Percentiles rank a stretch among this genome's conserved stretches.
Conservation (phyloP, 2,113 vertebrate genomes). For the Seriola dumerili region DNA sequence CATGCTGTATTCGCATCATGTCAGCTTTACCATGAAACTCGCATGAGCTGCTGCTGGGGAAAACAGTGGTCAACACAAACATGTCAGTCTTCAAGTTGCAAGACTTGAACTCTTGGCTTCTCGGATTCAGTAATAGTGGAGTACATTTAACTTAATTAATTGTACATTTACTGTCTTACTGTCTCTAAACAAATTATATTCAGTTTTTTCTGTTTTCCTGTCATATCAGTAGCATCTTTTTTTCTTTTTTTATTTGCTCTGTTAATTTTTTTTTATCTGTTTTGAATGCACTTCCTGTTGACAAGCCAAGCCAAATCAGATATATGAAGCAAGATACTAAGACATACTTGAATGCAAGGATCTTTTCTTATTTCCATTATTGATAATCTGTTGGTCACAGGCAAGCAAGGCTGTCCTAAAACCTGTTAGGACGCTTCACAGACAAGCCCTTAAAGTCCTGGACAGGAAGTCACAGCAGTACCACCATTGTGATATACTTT, state of each 20-base stretch:
- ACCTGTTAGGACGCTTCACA: too few relatives aligned
- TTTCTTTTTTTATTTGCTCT: not conserved
- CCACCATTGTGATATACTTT: too few relatives aligned
- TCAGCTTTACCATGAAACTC: constrained; percentile 10
- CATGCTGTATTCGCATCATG: constrained; percentile 1
- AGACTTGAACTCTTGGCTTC: not conserved
- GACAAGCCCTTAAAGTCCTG: too few relatives aligned
- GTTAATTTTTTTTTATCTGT: not conserved
- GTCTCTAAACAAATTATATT: not conserved
- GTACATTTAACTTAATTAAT: not conserved
- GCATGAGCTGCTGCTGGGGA: not conserved
- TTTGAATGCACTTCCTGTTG: not conserved
- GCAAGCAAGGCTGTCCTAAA: too few relatives aligned
- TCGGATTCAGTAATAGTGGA: not conserved
- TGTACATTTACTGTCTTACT: too few relatives aligned
- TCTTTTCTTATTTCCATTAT: too few relatives aligned
- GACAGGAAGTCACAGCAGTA: too few relatives aligned
- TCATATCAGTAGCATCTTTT: not conserved
- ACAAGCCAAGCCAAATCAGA: not conserved
- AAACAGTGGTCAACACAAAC: constrained; percentile 16
- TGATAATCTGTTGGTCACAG: too few relatives aligned
- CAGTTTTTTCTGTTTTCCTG: not conserved
- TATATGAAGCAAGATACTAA: not conserved
- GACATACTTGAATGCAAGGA: too few relatives aligned
- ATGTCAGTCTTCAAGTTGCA: not conserved